Percentiles rank a stretch among this genome's conserved stretches.
These are phyloP conservation scores for Lindbergichthys nudifrons DNA, from an alignment of 2,797 vertebrate species.

Conservation along the genomic window DNA sequence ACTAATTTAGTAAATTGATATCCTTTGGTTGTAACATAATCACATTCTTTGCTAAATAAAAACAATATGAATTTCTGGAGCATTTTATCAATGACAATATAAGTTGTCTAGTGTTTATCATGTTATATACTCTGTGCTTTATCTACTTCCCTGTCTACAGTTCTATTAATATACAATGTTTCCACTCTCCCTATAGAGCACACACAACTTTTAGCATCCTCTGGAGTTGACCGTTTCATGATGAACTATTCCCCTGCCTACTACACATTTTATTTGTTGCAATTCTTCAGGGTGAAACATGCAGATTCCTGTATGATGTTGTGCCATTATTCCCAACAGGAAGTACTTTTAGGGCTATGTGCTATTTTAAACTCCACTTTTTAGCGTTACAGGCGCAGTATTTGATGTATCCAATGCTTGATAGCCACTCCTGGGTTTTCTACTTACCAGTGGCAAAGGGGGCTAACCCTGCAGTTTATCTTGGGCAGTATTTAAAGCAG, in stretches of 20 bases:
- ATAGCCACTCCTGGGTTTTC: constrained; percentile 76
- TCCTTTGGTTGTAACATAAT: neutral
- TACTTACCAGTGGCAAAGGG: constrained; percentile 81
- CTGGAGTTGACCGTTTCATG: constrained; percentile 27
- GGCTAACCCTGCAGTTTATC: constrained; percentile 86
- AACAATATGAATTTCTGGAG: neutral
- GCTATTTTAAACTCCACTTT: constrained; percentile 70
- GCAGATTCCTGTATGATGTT: constrained; percentile 36
- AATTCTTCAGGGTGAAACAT: constrained; percentile 34
- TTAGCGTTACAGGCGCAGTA: constrained; percentile 51
- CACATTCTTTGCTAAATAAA: neutral
- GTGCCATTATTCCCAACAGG: constrained; percentile 51
- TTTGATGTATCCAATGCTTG: constrained; percentile 71
- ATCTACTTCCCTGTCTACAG: neutral
- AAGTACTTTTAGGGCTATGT: constrained; percentile 59
- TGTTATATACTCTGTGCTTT: constrained; percentile 21
- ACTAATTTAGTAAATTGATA: neutral
- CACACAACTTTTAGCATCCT: constrained; percentile 36
- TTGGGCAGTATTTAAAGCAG: constrained; percentile 86
- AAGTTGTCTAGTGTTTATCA: constrained; percentile 25
- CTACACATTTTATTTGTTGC: constrained; percentile 35
- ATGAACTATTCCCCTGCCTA: constrained; percentile 15
- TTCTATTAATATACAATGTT: neutral
- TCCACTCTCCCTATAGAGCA: constrained; percentile 21
- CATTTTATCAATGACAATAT: neutral